Evolutionary conservation across 2,113 vertebrate genomes (phyloP).

Genomic region (Aythya baeri): DNA sequence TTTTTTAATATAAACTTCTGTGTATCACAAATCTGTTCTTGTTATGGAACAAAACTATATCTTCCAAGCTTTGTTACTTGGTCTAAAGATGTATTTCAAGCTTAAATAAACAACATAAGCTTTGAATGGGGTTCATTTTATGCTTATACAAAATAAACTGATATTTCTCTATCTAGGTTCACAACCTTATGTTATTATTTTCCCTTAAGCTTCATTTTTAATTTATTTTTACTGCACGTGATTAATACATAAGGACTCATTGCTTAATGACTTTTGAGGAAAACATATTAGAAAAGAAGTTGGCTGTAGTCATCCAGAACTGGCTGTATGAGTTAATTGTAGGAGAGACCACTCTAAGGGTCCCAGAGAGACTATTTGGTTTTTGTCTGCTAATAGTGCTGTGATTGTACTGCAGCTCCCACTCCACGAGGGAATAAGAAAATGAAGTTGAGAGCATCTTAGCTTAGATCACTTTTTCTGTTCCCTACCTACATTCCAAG

Average conservation of each 20-base stretch:
- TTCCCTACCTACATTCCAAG: background rate
- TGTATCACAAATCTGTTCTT: background rate
- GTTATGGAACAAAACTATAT: background rate
- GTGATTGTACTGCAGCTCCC: background rate
- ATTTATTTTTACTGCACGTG: background rate
- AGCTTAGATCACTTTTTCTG: background rate
- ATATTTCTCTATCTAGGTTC: background rate
- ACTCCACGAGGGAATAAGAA: background rate
- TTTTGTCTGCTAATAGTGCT: background rate
- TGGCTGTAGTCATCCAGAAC: background rate
- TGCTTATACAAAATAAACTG: background rate
- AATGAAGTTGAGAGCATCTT: background rate
- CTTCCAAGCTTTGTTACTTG: background rate
- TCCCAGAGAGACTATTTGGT: background rate
- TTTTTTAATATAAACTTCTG: background rate
- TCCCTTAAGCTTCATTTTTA: background rate
- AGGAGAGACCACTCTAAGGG: background rate
- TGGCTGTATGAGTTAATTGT: background rate
- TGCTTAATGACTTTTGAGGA: background rate
- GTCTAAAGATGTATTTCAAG: background rate
- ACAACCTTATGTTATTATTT: background rate
- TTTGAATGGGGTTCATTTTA: background rate
- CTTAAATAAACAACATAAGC: background rate
- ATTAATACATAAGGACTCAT: background rate
- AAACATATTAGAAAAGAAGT: background rate